Base-by-base conservation (phyloP, 2,888 invertebrate species). In the Aspidiotus destructor region DNA sequence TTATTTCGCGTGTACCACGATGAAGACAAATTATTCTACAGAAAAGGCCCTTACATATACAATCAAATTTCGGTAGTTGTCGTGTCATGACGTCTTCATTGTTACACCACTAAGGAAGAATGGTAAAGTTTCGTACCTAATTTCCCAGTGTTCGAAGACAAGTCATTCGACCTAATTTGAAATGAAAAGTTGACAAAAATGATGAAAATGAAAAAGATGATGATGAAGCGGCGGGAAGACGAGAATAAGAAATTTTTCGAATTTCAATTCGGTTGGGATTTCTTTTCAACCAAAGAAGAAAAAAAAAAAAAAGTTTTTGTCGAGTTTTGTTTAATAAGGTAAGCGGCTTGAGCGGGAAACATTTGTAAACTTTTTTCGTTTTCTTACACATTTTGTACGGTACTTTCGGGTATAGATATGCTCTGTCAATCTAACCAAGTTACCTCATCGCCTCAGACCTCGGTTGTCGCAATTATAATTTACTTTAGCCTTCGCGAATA, bases 351-450 rank as follows among this genome's bases (percentile, higher is more conserved):
- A 65, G 65, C 57, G 28, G 65, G 65, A 54, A 65, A 57, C 65
- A 65, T 65, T 65, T 65, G 65, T 65, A 65, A 65, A 65, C 65
- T 65, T 65, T 65, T 65, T 65, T 55, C 65, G 65, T 65, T 65
- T 65, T 65, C 65, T 42, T 65, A 65, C 65, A 28, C 28, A 28
- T 28, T 28, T 28, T 28, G 28, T 28, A 28, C 28, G 28, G 28
- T 28, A 28, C 28, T 28, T 28, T 28, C 28, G 28, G 28, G 28
- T 28, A 28, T 5, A 28, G 28, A 28, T 65, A 57, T 65, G 41
- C 65, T 17, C 65, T 65, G 65, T 65, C 65, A 65, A 65, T 65
- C 65, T 65, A 55, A 48, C 28, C 28, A 62, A 65, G 65, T 65
- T 65, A 57, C 65, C 65, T 65, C 65, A 65, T 65, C 65, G 65